Conservation (phyloP, 2,888 invertebrate species). For the Platycheirus rosarum region DNA sequence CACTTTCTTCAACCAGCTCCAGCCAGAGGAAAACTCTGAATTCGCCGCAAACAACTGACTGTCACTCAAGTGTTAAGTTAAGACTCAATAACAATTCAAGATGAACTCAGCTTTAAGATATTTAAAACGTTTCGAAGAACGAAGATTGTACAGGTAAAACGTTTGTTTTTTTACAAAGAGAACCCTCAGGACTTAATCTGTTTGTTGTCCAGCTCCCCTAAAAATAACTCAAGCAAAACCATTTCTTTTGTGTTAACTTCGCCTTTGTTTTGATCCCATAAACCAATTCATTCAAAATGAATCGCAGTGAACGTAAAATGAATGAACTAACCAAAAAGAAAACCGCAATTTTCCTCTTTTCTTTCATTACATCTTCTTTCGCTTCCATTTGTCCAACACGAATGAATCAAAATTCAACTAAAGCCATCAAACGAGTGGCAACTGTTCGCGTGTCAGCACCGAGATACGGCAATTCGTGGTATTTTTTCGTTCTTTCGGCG, state of each 20-base stretch:
- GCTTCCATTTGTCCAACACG: slow-evolving; percentile 16
- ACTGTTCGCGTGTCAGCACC: slow-evolving; percentile 76
- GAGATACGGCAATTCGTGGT: slow-evolving; percentile 59
- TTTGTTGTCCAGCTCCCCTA: slow-evolving; percentile 1
- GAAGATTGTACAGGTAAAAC: too few relatives aligned
- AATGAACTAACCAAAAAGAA: slow-evolving; percentile 39
- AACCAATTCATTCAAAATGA: slow-evolving; percentile 49
- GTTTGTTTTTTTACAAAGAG: too few relatives aligned
- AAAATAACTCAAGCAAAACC: background rate
- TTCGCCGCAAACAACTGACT: slow-evolving; percentile 54
- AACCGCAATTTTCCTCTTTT: slow-evolving; percentile 6
- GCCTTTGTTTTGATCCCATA: slow-evolving; percentile 68
- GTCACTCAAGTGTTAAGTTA: too few relatives aligned
- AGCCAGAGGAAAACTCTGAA: slow-evolving; percentile 5
- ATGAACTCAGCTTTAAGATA: too few relatives aligned
- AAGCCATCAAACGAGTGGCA: slow-evolving; percentile 75
- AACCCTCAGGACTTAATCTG: too few relatives aligned
- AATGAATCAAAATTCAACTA: slow-evolving; percentile 47
- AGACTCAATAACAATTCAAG: too few relatives aligned
- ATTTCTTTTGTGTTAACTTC: slow-evolving; percentile 35
- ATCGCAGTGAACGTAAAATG: background rate
- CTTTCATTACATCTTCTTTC: slow-evolving; percentile 22
- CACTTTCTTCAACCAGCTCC: too few relatives aligned
- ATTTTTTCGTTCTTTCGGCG: slow-evolving; percentile 60
- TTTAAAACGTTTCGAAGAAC: too few relatives aligned